A percentile compares a stretch with the other conserved stretches of the same genome.
Evolutionary conservation across 2,113 vertebrate species (phyloP).

Genomic region (Illadopsis cleaveri): DNA sequence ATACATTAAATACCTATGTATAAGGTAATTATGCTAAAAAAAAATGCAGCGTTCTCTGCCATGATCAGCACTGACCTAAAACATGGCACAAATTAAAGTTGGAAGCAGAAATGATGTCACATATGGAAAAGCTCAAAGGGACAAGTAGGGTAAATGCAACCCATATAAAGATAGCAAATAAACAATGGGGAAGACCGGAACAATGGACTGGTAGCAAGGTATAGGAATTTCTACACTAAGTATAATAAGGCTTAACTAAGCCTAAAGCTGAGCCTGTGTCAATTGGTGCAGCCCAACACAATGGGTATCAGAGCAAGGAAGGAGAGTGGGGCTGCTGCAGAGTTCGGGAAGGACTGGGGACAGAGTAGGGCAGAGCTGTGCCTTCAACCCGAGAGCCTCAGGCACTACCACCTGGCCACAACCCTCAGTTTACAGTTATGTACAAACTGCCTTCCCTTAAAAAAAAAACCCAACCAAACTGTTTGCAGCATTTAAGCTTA

Average conservation of each 20-base stretch:
- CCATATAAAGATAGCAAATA: background rate
- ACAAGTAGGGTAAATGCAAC: background rate
- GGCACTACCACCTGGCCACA: background rate
- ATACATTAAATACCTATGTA: background rate
- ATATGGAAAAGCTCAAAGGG: background rate
- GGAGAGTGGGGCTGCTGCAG: accelerated
- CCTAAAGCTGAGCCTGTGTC: background rate
- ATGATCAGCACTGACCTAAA: background rate
- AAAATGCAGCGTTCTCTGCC: background rate
- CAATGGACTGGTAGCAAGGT: background rate
- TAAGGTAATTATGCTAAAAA: background rate
- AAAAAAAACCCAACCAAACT: background rate
- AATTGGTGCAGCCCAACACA: background rate
- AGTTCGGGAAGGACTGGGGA: accelerated
- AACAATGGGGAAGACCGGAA: background rate
- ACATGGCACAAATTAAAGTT: background rate
- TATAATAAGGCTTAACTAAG: background rate
- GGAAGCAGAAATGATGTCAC: background rate
- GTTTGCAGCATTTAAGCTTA: background rate
- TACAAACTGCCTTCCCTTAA: background rate
- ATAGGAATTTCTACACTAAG: background rate
- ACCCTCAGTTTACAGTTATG: background rate
- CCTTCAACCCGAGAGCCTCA: background rate
- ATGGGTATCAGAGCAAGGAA: background rate
- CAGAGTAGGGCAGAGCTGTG: background rate